Evolutionary conservation across 2,113 vertebrate genomes (phyloP).

Genomic region (Daphoenositta chrysoptera): DNA sequence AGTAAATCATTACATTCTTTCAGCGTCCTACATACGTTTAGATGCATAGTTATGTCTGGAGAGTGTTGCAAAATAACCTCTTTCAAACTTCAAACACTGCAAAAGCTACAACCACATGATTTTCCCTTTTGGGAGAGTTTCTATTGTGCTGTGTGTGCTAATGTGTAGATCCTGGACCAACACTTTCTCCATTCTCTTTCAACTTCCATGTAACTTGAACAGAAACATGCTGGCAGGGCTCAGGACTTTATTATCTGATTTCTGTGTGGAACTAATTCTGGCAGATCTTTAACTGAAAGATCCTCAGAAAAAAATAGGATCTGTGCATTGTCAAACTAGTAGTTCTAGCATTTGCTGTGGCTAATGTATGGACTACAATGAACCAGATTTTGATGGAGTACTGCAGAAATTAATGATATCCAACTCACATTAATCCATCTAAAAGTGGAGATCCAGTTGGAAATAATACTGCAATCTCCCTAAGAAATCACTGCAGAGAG

Average conservation of each 20-base stretch:
- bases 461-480: background rate
- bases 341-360: background rate
- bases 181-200: background rate
- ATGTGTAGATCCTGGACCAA: background rate
- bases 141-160: background rate
- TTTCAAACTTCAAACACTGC: background rate
- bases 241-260: background rate
- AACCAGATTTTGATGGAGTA: background rate
- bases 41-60: background rate
- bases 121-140: background rate
- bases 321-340: background rate
- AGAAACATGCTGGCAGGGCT: background rate
- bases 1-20: constrained; percentile 31
- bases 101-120: background rate
- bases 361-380: background rate
- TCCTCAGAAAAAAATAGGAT: background rate
- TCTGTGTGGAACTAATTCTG: background rate
- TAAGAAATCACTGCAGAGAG: background rate
- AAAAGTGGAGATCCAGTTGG: background rate
- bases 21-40: constrained; percentile 7
- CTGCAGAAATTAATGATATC: background rate
- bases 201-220: background rate
- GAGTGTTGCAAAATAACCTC: background rate
- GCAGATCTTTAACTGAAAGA: background rate
- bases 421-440: background rate